These are phyloP conservation scores for Calosoma granatense DNA, from an alignment of 1,140 invertebrate genomes.

Conservation along the genomic window DNA sequence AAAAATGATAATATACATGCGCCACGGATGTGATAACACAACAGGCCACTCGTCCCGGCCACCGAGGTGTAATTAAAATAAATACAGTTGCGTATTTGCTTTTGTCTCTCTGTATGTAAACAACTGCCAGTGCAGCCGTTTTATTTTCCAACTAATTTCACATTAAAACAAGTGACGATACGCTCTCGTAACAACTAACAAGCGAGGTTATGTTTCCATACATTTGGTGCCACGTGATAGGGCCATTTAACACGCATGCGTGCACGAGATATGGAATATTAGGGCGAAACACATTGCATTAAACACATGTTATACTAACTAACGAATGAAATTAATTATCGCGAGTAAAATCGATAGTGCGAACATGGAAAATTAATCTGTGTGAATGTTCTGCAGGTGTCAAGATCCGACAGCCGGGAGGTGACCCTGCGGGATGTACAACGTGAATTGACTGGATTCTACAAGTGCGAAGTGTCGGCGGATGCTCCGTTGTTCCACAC, in stretches of 20 bases:
- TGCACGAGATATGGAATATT: neutral
- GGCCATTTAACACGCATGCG: neutral
- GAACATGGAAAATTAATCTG: too few species aligned
- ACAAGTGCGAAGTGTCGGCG: constrained; percentile 62
- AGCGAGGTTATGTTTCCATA: too few species aligned
- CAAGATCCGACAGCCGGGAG: constrained; percentile 47
- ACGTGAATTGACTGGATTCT: constrained; percentile 50
- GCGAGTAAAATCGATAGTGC: too few species aligned
- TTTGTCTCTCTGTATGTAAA: constrained; percentile 2
- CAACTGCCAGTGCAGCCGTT: neutral
- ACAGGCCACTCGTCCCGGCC: neutral
- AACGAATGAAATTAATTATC: too few species aligned
- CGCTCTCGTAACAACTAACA: too few species aligned
- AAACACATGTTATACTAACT: too few species aligned
- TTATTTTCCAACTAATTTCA: constrained; percentile 3
- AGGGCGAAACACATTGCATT: neutral
- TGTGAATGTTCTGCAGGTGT: constrained; percentile 46
- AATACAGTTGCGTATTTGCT: constrained; percentile 7
- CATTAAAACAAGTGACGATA: constrained; percentile 1
- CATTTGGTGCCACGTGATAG: neutral
- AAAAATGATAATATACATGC: constrained; percentile 1
- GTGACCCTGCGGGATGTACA: constrained; percentile 51
- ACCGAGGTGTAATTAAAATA: neutral
- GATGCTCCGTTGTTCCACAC: constrained; percentile 61
- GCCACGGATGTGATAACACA: neutral